Base-by-base conservation (phyloP, 2,888 invertebrate species). In the Sesamia inferens region DNA sequence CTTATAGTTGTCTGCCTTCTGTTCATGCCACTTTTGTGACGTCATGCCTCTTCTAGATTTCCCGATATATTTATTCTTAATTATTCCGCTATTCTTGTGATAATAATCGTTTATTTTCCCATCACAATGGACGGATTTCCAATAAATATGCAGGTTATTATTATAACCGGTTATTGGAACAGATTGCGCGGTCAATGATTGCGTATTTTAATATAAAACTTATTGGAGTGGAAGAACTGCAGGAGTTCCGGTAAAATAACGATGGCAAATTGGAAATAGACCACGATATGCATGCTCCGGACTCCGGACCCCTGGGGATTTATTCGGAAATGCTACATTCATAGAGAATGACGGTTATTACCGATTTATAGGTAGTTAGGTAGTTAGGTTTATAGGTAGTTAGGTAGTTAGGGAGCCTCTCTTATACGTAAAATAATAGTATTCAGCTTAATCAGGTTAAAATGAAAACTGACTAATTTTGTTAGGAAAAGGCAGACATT, bases 181-280 rank as follows among this genome's bases (percentile, higher is more conserved):
- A 58, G 48, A 31, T 63, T 48, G 42, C 39, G 44, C 57, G 55
- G 55, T 51, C 68, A 69, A 22, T 67, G 48, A 71, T 81, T 68
- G 68, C 64, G 62, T 59, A 71, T 81, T 85, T 77, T 61, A 77
- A 58, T 82, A 82, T 68, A 63, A 78, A 73, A 85, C 55, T 62
- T 55, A 73, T 68, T 77, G 65, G 65, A 66, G 31, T 63, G 78
- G 79, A 85, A 85, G 68, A 78, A 71, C 68, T 71, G 78, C 64
- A 68, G 58, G 47, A 63, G 70, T 67, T 68, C 51, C 59, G 59
- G 57, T 61, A 71, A 70, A 82, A 73, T 71, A 82, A 61, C 78
- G 73, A 61, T 59, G 24, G 55, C 54, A 67, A 77, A 85, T 85
- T 79, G 86, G 71, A 76, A 79, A 75, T 79, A 68, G 68, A 39